phyloP scores from a whole-genome alignment of 2,888 invertebrate genomes.

The Hemaris fuciformis region DNA sequence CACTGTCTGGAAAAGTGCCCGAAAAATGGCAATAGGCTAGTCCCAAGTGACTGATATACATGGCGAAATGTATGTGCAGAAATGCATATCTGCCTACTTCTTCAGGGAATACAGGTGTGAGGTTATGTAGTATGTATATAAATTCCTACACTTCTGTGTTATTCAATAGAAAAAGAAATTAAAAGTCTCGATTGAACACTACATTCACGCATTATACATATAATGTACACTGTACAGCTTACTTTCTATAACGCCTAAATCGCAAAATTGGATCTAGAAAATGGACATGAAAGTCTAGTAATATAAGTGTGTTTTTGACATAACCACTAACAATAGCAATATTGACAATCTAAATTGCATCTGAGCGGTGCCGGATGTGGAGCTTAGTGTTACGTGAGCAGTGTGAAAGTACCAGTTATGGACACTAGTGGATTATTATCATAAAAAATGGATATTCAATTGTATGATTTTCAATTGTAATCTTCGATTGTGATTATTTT shows the following conservation, averaged over 20 bases:
- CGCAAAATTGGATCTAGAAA: background rate
- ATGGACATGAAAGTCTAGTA: background rate
- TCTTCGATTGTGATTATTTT: background rate
- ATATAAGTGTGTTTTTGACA: background rate
- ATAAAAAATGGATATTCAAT: background rate
- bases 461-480: background rate
- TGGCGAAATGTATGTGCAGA: too few species aligned
- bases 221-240: background rate
- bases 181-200: background rate
- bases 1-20: too few species aligned
- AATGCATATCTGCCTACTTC: too few species aligned
- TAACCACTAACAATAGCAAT: slow-evolving; percentile 1
- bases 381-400: slow-evolving; percentile 1
- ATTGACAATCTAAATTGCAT: slow-evolving; percentile 12
- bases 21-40: too few species aligned
- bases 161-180: background rate
- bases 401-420: background rate
- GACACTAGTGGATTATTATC: background rate
- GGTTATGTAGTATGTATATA: too few species aligned
- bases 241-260: background rate
- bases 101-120: too few species aligned
- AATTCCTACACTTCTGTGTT: too few species aligned
- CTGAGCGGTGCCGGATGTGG: background rate
- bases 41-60: too few species aligned
- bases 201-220: background rate